Conservation (phyloP, 2,888 invertebrate species). For the Salpingus planirostris region DNA sequence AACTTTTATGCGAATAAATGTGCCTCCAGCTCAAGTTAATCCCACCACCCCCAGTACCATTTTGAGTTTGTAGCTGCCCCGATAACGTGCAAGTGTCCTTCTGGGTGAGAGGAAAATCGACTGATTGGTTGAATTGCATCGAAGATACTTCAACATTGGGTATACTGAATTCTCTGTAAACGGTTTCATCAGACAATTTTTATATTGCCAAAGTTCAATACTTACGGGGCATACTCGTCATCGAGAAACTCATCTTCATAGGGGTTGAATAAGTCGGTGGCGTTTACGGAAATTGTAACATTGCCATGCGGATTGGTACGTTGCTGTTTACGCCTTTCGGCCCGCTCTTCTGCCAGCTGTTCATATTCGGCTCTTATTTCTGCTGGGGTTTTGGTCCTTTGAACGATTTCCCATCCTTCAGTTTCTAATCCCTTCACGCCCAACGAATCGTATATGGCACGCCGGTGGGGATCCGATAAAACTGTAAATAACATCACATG, state of each 20-base stretch:
- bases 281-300: slow-evolving; percentile 81
- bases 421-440: slow-evolving; percentile 89
- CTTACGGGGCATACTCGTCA: slow-evolving; percentile 36
- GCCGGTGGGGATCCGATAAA: slow-evolving; percentile 81
- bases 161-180: too few species aligned
- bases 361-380: slow-evolving; percentile 98
- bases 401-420: slow-evolving; percentile 92
- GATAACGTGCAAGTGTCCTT: slow-evolving; percentile 78
- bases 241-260: slow-evolving; percentile 57
- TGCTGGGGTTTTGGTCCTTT: slow-evolving; percentile 83
- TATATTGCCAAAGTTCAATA: too few species aligned
- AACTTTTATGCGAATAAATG: slow-evolving; percentile 72
- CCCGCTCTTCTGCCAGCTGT: slow-evolving; percentile 71
- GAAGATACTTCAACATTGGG: slow-evolving; percentile 85
- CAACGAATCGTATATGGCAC: slow-evolving; percentile 88
- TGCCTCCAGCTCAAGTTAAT: slow-evolving; percentile 69
- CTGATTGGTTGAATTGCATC: slow-evolving; percentile 86
- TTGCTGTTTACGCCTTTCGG: slow-evolving; percentile 80
- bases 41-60: slow-evolving; percentile 78
- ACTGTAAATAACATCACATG: slow-evolving; percentile 46
- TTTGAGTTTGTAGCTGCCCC: slow-evolving; percentile 75
- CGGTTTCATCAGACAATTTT: too few species aligned
- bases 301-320: slow-evolving; percentile 87
- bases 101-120: slow-evolving; percentile 83
- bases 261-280: slow-evolving; percentile 87